Percentiles rank a stretch among this genome's conserved stretches.
phyloP scores from a whole-genome alignment of 2,888 invertebrate genomes.

The Xylota sylvarum region DNA sequence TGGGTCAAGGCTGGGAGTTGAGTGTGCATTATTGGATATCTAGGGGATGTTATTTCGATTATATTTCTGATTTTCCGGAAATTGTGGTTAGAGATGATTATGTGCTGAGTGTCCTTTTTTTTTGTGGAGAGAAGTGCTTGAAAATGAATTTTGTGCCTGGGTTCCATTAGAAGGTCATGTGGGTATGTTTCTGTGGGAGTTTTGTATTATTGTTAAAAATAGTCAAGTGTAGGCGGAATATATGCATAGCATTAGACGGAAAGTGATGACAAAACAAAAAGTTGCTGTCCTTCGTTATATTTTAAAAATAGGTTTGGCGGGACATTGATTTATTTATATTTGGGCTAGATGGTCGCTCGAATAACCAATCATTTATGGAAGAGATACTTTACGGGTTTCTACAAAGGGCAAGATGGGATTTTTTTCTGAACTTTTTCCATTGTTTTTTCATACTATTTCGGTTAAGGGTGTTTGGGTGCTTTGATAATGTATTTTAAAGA shows the following conservation, averaged over 20 bases:
- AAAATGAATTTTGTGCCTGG: background rate
- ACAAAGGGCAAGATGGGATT: too few relatives aligned
- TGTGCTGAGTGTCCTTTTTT: conserved; percentile 7
- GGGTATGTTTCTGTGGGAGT: background rate
- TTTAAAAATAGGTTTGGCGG: background rate
- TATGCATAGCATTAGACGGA: background rate
- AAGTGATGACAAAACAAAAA: background rate
- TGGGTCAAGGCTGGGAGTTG: background rate
- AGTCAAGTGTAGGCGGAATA: background rate
- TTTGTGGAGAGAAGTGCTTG: background rate
- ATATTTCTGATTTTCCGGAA: background rate
- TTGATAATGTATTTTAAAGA: too few relatives aligned
- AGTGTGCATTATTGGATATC: background rate
- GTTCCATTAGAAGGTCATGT: background rate
- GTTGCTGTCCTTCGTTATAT: background rate
- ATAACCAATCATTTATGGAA: background rate
- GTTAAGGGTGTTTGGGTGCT: too few relatives aligned
- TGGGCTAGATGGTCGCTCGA: background rate
- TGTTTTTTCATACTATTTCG: too few relatives aligned
- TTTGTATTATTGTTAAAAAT: background rate
- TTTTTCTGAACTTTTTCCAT: too few relatives aligned
- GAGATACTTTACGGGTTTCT: background rate
- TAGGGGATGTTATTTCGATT: background rate
- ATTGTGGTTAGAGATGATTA: background rate
- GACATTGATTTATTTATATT: background rate